Evolutionary conservation across 23 tunicate species (phyloP).

Genomic region (Botrylloides violaceus): DNA sequence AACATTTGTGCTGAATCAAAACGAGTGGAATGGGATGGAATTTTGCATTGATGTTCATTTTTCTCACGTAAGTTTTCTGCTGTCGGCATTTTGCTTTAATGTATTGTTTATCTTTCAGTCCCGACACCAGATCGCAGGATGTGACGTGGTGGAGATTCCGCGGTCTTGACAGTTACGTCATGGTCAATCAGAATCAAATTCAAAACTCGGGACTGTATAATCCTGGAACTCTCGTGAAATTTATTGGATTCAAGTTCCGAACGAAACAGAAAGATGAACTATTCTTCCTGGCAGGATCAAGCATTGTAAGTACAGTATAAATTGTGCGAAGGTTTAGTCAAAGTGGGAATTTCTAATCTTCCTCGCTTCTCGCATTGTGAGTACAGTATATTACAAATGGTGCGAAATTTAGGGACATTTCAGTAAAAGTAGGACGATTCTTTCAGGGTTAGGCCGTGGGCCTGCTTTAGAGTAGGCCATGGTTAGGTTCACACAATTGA

Average conservation of each 20-base stretch:
- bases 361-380: not conserved
- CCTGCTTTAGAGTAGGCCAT: too few relatives aligned
- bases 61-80: too few relatives aligned
- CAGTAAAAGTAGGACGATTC: too few relatives aligned
- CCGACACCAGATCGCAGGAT: not conserved
- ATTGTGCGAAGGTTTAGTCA: not conserved
- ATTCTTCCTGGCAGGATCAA: constrained; percentile 45
- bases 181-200: constrained; percentile 23
- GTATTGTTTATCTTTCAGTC: not conserved
- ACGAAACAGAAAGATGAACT: constrained; percentile 49
- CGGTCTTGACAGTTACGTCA: constrained; percentile 66
- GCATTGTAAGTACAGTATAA: constrained; percentile 57
- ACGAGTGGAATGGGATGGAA: too few relatives aligned
- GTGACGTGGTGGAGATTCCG: constrained; percentile 53
- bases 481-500: too few relatives aligned
- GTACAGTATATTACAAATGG: too few relatives aligned
- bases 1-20: too few relatives aligned
- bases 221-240: constrained; percentile 21
- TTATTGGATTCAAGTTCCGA: constrained; percentile 44
- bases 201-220: constrained; percentile 2
- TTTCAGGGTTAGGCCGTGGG: too few relatives aligned
- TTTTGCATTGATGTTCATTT: too few relatives aligned
- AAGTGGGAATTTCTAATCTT: not conserved
- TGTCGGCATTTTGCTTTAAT: too few relatives aligned
- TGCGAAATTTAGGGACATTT: too few relatives aligned